Base-by-base conservation (phyloP, 2,797 vertebrate species). In the Dromococcyx pavoninus region DNA sequence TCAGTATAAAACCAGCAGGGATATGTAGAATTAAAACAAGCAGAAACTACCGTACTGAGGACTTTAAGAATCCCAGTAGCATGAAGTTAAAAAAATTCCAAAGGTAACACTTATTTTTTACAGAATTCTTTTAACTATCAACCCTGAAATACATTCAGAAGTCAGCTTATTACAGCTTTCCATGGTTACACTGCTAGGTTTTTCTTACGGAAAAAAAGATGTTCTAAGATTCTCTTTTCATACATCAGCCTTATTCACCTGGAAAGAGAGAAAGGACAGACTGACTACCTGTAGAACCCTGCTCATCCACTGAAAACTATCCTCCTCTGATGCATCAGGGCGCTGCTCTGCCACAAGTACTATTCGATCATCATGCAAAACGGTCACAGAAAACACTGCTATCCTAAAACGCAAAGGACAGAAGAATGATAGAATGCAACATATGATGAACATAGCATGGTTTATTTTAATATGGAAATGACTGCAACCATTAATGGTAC, bases 301-400 rank as follows among this genome's bases (percentile, higher is more conserved):
- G 94, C 99, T 99, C 99, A 99, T 99, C 99, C 99, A 99, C 98
- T 99, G 99, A 97, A 99, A 99, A 97, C 99, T 99, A 98, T 99
- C 99, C 94, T 99, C 99, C 97, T 99, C 99, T 1, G 99, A 99
- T 3, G 99, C 98, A 1, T 99, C 99, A 0, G 99, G 99, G 88
- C 99, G 98, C 97, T 99, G 99, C 96, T 99, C 99, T 3, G 99
- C 99, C 95, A 99, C 99, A 27, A 99, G 98, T 70, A 99, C 98
- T 4, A 99, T 99, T 80, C 99, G 98, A 96, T 99, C 99, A 7
- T 99, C 99, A 21, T 98, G 99, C 44, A 99, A 97, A 88, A 99
- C 99, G 0, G 98, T 98, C 95, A 99, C 99, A 7, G 99, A 99
- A 97, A 99, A 99, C 97, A 99, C 99, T 2, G 99, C 99, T 54